These are phyloP conservation scores for Dicyrtoma fusca DNA, from an alignment of 2,888 invertebrate species.

Conservation along the genomic window DNA sequence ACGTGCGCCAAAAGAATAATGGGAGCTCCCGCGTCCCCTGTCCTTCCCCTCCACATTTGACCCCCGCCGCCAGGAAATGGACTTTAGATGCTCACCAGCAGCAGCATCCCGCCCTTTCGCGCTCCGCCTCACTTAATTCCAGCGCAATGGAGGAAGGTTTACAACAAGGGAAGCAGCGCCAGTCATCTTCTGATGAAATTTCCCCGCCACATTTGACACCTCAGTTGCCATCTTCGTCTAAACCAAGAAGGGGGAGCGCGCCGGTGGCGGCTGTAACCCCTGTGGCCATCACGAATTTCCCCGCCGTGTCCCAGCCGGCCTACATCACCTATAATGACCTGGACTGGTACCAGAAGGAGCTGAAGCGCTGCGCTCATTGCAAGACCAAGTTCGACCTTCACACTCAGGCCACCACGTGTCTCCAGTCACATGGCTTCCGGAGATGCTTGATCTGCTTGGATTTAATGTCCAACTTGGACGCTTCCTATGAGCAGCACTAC, in stretches of 20 bases:
- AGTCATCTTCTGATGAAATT: neutral
- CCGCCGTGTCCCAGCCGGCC: slow-evolving; percentile 14
- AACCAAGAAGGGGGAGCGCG: neutral
- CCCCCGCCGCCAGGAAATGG: too few relatives aligned
- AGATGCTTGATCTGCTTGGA: slow-evolving; percentile 36
- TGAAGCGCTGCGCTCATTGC: slow-evolving; percentile 32
- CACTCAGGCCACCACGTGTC: slow-evolving; percentile 21
- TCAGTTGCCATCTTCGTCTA: neutral
- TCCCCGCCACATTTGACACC: slow-evolving; percentile 18
- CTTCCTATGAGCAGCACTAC: slow-evolving; percentile 31
- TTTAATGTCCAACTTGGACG: slow-evolving; percentile 26
- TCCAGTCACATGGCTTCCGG: slow-evolving; percentile 29
- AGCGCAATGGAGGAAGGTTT: too few relatives aligned
- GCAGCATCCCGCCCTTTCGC: too few relatives aligned
- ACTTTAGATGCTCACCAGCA: too few relatives aligned
- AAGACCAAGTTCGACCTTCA: slow-evolving; percentile 6
- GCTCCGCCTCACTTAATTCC: too few relatives aligned
- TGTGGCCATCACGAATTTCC: slow-evolving; percentile 3
- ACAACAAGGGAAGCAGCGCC: too few relatives aligned
- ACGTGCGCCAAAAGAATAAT: neutral
- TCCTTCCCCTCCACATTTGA: too few relatives aligned
- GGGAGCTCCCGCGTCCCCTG: too few relatives aligned
- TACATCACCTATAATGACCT: slow-evolving; percentile 15
- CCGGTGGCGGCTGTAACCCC: neutral
- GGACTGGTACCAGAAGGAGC: slow-evolving; percentile 24